A percentile compares a stretch with the other conserved stretches of the same genome.
phyloP scores from a whole-genome alignment of 2,113 vertebrate species.

The Amblyornis subalaris region DNA sequence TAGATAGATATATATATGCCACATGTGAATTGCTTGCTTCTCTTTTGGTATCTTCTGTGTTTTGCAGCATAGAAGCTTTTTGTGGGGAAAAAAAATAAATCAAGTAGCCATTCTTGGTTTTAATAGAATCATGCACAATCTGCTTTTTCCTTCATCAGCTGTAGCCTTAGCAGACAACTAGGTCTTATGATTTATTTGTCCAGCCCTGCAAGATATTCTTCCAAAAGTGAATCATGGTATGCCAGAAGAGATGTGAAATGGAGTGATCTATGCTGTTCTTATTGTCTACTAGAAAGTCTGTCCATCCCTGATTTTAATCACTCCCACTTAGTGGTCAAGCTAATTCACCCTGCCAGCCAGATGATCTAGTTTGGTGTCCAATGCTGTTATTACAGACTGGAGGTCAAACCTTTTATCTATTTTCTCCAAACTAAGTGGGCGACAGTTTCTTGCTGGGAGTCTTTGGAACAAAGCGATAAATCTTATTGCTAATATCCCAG shows the following conservation, averaged over 20 bases:
- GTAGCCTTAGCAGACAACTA: neutral
- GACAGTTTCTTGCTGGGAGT: neutral
- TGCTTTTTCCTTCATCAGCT: neutral
- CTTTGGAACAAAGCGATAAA: neutral
- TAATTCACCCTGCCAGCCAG: constrained; percentile 18
- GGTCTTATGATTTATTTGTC: neutral
- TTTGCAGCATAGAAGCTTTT: neutral
- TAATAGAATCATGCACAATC: neutral
- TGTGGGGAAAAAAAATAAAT: neutral
- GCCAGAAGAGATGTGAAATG: neutral
- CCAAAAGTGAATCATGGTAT: neutral
- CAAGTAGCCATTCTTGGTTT: neutral
- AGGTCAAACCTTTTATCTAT: constrained; percentile 31
- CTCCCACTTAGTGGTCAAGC: neutral
- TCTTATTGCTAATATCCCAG: neutral
- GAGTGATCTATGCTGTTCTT: neutral
- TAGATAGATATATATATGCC: neutral
- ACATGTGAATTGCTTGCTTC: neutral
- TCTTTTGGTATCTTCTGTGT: neutral
- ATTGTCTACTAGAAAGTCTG: neutral
- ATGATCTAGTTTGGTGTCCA: neutral
- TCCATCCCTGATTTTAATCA: constrained; percentile 3
- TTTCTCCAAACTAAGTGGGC: constrained; percentile 8
- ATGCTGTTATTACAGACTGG: constrained; percentile 3
- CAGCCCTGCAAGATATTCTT: neutral